Percentiles rank a stretch among this genome's conserved stretches.
Conservation (phyloP, 2,888 invertebrate species). For the Nesidiocoris tenuis region DNA sequence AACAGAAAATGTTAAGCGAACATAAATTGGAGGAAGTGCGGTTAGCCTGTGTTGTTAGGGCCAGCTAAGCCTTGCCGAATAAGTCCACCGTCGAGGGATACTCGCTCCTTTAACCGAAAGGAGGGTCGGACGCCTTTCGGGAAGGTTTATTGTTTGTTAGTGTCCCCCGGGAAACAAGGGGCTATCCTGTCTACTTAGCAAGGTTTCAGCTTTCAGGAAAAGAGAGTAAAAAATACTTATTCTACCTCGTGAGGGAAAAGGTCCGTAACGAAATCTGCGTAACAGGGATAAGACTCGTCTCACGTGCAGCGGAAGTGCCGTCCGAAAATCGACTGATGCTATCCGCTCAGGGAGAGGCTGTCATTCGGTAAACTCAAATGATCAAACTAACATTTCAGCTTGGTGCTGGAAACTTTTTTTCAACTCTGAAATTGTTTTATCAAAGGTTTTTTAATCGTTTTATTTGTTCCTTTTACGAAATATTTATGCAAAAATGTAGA, state of each 20-base stretch:
- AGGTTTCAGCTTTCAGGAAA: slow-evolving; percentile 1
- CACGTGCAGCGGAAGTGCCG: not conserved
- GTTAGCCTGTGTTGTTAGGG: not conserved
- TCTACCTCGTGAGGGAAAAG: not conserved
- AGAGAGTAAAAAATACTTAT: not conserved
- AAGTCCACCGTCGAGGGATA: not conserved
- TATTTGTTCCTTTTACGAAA: too few species aligned
- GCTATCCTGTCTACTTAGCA: slow-evolving; percentile 19
- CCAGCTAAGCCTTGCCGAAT: not conserved
- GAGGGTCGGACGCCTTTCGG: slow-evolving; percentile 8
- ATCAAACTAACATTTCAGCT: too few species aligned
- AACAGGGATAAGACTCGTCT: not conserved
- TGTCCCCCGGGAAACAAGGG: slow-evolving; percentile 23
- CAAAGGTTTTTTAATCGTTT: too few species aligned
- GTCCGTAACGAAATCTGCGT: not conserved
- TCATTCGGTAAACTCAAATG: too few species aligned
- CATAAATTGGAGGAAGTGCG: not conserved
- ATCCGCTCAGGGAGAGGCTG: too few species aligned
- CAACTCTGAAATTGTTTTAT: too few species aligned
- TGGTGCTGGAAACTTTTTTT: too few species aligned
- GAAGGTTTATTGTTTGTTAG: slow-evolving; percentile 26
- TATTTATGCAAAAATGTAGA: too few species aligned
- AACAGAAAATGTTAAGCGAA: not conserved
- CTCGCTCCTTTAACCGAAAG: not conserved
- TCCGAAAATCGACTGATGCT: not conserved